Percentiles rank a stretch among this genome's conserved stretches.
These are phyloP conservation scores for Machimus atricapillus DNA, from an alignment of 2,888 invertebrate genomes.

Conservation along the genomic window DNA sequence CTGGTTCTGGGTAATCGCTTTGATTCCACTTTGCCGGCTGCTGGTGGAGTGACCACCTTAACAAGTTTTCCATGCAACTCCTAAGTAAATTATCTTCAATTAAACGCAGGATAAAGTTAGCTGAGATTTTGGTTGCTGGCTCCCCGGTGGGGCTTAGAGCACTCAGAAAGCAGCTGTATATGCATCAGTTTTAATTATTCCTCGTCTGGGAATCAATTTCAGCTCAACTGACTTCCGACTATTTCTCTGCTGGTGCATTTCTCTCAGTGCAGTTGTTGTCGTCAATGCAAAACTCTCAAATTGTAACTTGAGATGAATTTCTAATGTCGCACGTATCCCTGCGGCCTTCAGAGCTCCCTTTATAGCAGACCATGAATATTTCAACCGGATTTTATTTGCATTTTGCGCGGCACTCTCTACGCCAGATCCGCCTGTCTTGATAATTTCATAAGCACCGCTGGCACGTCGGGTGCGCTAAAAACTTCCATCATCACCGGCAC, in stretches of 20 bases:
- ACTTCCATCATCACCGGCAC: background rate
- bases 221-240: conserved; percentile 18
- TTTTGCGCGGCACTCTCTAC: background rate
- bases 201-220: conserved; percentile 35
- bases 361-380: conserved; percentile 21
- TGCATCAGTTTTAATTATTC: conserved; percentile 36
- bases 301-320: conserved; percentile 17
- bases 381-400: conserved; percentile 37
- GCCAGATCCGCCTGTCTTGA: background rate
- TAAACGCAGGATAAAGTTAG: conserved; percentile 3
- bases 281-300: conserved; percentile 8
- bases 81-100: conserved; percentile 36
- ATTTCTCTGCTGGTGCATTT: background rate
- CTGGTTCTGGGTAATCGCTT: background rate
- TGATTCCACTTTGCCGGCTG: background rate
- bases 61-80: conserved; percentile 9
- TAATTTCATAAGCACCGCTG: conserved; percentile 16
- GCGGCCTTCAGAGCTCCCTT: conserved; percentile 2
- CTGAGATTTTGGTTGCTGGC: background rate
- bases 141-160: background rate
- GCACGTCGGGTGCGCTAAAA: background rate
- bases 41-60: conserved; percentile 14
- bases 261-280: background rate
- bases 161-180: background rate
- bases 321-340: conserved; percentile 19